Evolutionary conservation across 2,797 vertebrate species (phyloP).

Genomic region (Limosa lapponica): DNA sequence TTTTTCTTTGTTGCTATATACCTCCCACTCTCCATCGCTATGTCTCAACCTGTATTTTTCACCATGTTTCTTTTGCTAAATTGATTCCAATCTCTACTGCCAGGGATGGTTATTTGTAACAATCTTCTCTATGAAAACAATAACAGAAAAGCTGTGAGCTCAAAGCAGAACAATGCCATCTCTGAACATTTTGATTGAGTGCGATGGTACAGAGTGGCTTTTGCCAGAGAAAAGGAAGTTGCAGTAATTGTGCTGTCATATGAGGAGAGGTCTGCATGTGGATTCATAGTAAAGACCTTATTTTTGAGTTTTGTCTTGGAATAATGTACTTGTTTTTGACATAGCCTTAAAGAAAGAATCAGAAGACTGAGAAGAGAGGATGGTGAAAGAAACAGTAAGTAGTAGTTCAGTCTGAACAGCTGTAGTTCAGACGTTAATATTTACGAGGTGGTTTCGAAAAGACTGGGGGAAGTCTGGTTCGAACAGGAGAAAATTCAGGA

Average conservation of each 20-base stretch:
- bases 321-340: neutral
- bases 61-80: neutral
- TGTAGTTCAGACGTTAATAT: neutral
- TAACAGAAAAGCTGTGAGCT: neutral
- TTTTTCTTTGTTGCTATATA: neutral
- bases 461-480: neutral
- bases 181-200: neutral
- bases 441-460: neutral
- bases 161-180: neutral
- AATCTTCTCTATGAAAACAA: neutral
- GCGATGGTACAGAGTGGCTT: neutral
- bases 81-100: neutral
- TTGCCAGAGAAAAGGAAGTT: neutral
- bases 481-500: neutral
- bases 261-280: neutral
- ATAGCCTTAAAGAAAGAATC: neutral
- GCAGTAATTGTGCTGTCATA: neutral
- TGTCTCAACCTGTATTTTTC: neutral
- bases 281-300: neutral
- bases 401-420: too few species aligned
- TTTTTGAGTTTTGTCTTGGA: neutral
- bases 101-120: neutral
- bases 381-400: neutral
- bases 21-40: neutral
- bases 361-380: neutral